Percentiles rank a stretch among this genome's conserved stretches.
Conservation (phyloP, 1,140 invertebrate species). For the Tetramorium simillimum region DNA sequence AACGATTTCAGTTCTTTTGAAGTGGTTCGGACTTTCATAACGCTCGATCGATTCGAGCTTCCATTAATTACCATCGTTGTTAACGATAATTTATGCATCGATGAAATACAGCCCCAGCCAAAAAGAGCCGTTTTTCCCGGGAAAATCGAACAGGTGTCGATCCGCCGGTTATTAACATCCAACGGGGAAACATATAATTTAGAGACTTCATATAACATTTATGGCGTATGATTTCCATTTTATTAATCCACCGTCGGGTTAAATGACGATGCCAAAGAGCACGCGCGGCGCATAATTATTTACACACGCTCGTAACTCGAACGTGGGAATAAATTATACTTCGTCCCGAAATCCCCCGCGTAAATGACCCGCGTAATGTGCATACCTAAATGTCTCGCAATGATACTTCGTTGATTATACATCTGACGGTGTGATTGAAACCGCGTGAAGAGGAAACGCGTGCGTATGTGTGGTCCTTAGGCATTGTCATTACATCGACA, state of each 20-base stretch:
- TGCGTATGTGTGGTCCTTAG: background rate
- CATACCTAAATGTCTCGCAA: background rate
- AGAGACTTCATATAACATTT: constrained; percentile 49
- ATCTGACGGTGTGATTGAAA: background rate
- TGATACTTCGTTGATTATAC: constrained; percentile 25
- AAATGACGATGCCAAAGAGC: constrained; percentile 57
- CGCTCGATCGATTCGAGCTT: constrained; percentile 27
- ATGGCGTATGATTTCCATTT: constrained; percentile 53
- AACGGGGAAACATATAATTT: constrained; percentile 49
- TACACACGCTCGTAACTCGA: constrained; percentile 23
- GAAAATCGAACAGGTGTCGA: constrained; percentile 61
- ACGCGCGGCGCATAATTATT: constrained; percentile 43
- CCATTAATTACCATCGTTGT: constrained; percentile 54
- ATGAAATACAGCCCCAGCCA: constrained; percentile 22
- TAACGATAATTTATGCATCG: constrained; percentile 54
- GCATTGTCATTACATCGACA: background rate
- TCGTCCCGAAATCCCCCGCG: background rate
- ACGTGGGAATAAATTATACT: constrained; percentile 46
- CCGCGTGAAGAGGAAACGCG: background rate
- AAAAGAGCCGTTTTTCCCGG: constrained; percentile 4
- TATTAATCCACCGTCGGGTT: constrained; percentile 46
- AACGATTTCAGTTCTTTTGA: constrained; percentile 51
- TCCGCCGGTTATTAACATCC: constrained; percentile 33
- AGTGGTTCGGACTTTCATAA: constrained; percentile 21
- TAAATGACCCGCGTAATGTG: constrained; percentile 20